A percentile compares a stretch with the other conserved stretches of the same genome.
Evolutionary conservation across 2,797 vertebrate species (phyloP).

Genomic region (Xenopus petersii): DNA sequence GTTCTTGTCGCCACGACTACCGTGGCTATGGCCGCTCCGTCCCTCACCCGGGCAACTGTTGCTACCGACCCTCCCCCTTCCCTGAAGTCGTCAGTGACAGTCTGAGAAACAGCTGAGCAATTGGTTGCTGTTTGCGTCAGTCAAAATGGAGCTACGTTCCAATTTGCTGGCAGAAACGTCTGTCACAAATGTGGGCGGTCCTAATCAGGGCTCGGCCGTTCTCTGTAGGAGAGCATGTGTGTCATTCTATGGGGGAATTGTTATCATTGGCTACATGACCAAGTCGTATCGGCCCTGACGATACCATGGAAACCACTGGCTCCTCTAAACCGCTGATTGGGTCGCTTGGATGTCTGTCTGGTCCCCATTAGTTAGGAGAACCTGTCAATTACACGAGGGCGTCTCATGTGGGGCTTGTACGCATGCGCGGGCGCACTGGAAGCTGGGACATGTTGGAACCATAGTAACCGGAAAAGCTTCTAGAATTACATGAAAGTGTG

Average conservation of each 20-base stretch:
- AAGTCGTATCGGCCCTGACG: not conserved
- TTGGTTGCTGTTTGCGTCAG: slow-evolving; percentile 13
- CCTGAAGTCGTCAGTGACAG: slow-evolving; percentile 42
- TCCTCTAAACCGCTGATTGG: slow-evolving; percentile 9
- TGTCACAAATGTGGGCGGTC: not conserved
- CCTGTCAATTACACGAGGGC: not conserved
- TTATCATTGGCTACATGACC: not conserved
- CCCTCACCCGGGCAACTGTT: slow-evolving; percentile 99
- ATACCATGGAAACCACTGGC: slow-evolving; percentile 21
- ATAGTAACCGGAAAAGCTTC: not conserved
- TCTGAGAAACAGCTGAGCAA: not conserved
- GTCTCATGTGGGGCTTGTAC: not conserved
- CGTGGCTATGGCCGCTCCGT: slow-evolving; percentile 96
- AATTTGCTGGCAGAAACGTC: not conserved
- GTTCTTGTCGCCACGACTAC: slow-evolving; percentile 98
- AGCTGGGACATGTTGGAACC: slow-evolving; percentile 23
- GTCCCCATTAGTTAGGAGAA: not conserved
- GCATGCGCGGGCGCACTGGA: not conserved
- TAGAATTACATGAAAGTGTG: no score
- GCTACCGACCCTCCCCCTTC: slow-evolving; percentile 80
- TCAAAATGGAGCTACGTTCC: not conserved
- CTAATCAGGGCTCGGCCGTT: slow-evolving; percentile 45
- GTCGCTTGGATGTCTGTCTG: slow-evolving; percentile 28
- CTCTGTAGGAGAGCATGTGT: slow-evolving; percentile 27
- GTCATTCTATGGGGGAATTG: slow-evolving; percentile 27